A percentile compares a stretch with the other conserved stretches of the same genome.
Conservation (phyloP, 2,888 invertebrate species). For the Diarsia mendica region DNA sequence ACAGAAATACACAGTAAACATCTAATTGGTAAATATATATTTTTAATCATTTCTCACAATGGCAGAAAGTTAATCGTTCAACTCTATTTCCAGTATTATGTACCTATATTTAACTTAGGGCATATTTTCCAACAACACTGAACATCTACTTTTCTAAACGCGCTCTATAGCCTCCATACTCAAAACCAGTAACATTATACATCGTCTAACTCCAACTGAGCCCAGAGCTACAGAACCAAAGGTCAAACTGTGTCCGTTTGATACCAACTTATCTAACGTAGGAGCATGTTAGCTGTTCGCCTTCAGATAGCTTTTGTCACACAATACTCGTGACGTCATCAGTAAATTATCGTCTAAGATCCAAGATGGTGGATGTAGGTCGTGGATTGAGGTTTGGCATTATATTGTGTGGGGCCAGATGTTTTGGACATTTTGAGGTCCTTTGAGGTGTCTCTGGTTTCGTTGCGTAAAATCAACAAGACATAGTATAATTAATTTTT, state of each 20-base stretch:
- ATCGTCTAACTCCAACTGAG: slow-evolving; percentile 31
- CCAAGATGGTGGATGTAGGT: slow-evolving; percentile 41
- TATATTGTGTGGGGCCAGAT: slow-evolving; percentile 47
- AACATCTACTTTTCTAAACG: neutral
- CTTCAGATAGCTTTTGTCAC: slow-evolving; percentile 57
- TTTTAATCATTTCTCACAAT: no score
- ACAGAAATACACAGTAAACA: no score
- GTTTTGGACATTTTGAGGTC: slow-evolving; percentile 31
- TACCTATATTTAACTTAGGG: no score
- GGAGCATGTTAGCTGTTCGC: slow-evolving; percentile 56
- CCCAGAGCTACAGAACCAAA: slow-evolving; percentile 52
- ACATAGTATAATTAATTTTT: neutral
- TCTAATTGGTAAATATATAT: no score
- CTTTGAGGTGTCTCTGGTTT: neutral
- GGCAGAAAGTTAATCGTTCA: no score
- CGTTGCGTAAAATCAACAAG: neutral
- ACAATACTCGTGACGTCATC: slow-evolving; percentile 55
- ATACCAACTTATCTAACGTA: slow-evolving; percentile 59
- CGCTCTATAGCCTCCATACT: slow-evolving; percentile 47
- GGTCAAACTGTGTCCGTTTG: slow-evolving; percentile 55
- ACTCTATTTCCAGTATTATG: no score
- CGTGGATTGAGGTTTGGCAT: slow-evolving; percentile 35
- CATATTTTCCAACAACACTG: no score
- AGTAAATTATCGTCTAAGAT: slow-evolving; percentile 35
- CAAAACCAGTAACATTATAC: slow-evolving; percentile 52